Conservation (phyloP, 2,797 vertebrate species). For the Aeoliscus strigatus region DNA sequence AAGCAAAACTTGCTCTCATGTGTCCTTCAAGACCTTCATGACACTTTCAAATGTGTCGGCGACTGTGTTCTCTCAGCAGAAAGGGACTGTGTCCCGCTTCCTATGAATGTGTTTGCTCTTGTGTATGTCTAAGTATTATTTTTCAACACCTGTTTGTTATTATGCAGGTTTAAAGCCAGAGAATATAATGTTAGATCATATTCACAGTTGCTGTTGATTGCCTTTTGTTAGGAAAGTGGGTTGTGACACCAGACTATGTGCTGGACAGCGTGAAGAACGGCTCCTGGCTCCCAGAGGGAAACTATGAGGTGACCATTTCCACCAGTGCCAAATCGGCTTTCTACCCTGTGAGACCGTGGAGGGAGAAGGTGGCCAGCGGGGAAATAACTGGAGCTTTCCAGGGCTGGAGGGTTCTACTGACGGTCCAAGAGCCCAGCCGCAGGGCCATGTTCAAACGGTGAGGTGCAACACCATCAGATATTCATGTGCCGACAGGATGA, state of each 20-base stretch:
- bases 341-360: conserved; percentile 69
- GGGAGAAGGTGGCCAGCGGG: conserved; percentile 70
- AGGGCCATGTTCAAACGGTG: conserved; percentile 85
- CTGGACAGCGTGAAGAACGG: conserved; percentile 85
- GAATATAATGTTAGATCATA: background rate
- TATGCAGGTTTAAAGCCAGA: background rate
- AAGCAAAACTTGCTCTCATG: too few species aligned
- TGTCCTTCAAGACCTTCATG: too few species aligned
- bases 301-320: conserved; percentile 81
- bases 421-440: conserved; percentile 68
- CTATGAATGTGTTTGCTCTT: too few species aligned
- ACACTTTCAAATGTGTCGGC: too few species aligned
- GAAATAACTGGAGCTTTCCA: conserved; percentile 86
- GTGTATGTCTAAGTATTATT: too few species aligned
- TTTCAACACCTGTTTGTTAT: too few species aligned
- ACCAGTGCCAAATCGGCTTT: conserved; percentile 24
- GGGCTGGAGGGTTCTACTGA: conserved; percentile 88
- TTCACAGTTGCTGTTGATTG: conserved; percentile 2
- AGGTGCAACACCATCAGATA: conserved; percentile 3
- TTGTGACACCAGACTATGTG: conserved; percentile 89
- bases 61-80: too few species aligned
- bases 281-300: conserved; percentile 87
- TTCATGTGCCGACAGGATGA: background rate
- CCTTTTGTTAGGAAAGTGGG: conserved; percentile 85
- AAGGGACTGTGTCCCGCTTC: too few species aligned